These are phyloP conservation scores for Gasteruption jaculator DNA, from an alignment of 2,888 invertebrate genomes.

Conservation along the genomic window DNA sequence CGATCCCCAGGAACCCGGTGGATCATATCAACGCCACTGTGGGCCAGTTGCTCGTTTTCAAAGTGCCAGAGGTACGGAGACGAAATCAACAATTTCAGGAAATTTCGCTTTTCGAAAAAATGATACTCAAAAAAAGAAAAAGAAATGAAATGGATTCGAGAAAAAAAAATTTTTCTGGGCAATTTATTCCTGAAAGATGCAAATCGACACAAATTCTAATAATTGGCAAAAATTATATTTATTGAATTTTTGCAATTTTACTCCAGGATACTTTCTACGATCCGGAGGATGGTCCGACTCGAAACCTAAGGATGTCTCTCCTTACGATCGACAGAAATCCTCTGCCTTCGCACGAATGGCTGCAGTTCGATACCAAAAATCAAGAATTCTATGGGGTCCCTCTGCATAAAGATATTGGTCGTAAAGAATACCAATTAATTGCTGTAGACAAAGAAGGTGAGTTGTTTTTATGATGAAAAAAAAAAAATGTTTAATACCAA, in stretches of 20 bases:
- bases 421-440: slow-evolving; percentile 73
- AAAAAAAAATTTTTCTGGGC: too few relatives aligned
- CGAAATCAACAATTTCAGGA: background rate
- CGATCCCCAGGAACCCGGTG: slow-evolving; percentile 78
- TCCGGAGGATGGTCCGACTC: slow-evolving; percentile 75
- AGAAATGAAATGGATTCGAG: too few relatives aligned
- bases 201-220: too few relatives aligned
- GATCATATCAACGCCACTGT: slow-evolving; percentile 78
- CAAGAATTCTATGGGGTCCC: slow-evolving; percentile 89
- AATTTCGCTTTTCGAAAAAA: too few relatives aligned
- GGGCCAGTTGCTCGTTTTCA: slow-evolving; percentile 75
- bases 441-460: slow-evolving; percentile 42
- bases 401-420: slow-evolving; percentile 65
- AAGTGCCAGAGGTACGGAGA: slow-evolving; percentile 68
- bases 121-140: background rate
- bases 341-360: slow-evolving; percentile 70
- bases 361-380: slow-evolving; percentile 84
- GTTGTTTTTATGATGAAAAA: slow-evolving; percentile 7
- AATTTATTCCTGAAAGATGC: too few relatives aligned
- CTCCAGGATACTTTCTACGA: slow-evolving; percentile 83
- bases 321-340: slow-evolving; percentile 68
- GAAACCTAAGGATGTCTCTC: slow-evolving; percentile 68
- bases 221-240: too few relatives aligned
- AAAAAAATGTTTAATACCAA: too few relatives aligned
- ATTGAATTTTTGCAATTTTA: slow-evolving; percentile 4